phyloP scores from a whole-genome alignment of 2,797 vertebrate species.

The Clarias platycephalus region DNA sequence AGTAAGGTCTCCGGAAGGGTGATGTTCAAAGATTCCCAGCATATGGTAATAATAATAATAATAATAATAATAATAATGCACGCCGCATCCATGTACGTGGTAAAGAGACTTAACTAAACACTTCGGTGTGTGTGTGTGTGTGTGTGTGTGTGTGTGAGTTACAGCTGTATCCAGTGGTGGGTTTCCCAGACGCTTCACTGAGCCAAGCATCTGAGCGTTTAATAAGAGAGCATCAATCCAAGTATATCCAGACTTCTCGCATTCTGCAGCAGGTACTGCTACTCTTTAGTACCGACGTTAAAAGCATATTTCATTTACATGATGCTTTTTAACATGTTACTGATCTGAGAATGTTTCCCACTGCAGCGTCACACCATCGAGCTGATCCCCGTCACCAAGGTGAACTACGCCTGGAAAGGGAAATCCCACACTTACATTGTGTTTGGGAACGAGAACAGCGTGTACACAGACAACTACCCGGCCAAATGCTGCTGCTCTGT shows the following conservation, averaged over 20 bases:
- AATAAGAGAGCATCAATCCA: slow-evolving; percentile 72
- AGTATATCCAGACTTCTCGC: slow-evolving; percentile 65
- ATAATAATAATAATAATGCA: background rate
- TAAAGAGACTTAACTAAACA: background rate
- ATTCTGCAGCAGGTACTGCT: slow-evolving; percentile 78
- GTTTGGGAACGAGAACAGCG: slow-evolving; percentile 73
- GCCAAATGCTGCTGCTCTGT: slow-evolving; percentile 77
- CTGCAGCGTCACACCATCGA: slow-evolving; percentile 77
- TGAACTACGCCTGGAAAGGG: slow-evolving; percentile 75
- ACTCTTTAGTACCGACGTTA: background rate
- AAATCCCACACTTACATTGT: slow-evolving; percentile 67
- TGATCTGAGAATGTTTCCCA: background rate
- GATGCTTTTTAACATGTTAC: background rate
- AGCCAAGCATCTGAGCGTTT: slow-evolving; percentile 71
- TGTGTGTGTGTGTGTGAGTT: no score
- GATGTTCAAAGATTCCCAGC: slow-evolving; percentile 68
- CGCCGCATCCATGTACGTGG: background rate
- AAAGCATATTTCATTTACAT: background rate
- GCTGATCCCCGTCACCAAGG: slow-evolving; percentile 77
- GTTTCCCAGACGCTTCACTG: slow-evolving; percentile 73
- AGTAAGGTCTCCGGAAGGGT: slow-evolving; percentile 68
- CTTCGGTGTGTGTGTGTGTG: slow-evolving; percentile 26
- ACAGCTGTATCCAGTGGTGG: slow-evolving; percentile 75
- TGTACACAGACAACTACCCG: slow-evolving; percentile 71
- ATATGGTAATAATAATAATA: slow-evolving; percentile 65